These are phyloP conservation scores for Prosapia bicincta DNA, from an alignment of 2,888 invertebrate genomes.

Conservation along the genomic window DNA sequence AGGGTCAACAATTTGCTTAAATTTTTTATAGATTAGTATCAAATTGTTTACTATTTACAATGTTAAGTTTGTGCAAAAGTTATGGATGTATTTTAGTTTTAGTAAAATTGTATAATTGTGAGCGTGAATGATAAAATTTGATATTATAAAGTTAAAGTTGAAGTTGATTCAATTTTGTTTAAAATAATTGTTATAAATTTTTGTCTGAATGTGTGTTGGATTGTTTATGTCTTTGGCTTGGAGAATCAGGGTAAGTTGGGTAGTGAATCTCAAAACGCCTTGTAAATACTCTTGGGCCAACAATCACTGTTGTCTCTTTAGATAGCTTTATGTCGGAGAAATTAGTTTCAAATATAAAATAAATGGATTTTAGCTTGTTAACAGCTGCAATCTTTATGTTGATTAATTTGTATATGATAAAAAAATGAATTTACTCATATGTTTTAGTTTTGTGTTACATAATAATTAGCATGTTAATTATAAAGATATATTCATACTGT, in stretches of 20 bases:
- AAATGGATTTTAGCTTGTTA: not conserved
- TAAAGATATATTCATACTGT: not conserved
- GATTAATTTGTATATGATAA: not conserved
- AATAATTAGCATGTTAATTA: too few relatives aligned
- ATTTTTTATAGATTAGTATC: not conserved
- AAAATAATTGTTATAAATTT: not conserved
- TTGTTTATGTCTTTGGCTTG: not conserved
- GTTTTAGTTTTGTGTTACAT: not conserved
- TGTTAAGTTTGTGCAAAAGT: not conserved
- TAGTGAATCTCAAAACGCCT: not conserved
- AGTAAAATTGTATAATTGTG: not conserved
- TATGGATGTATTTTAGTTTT: not conserved
- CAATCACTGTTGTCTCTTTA: not conserved
- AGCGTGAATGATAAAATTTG: not conserved
- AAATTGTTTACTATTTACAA: not conserved
- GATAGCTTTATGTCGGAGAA: not conserved
- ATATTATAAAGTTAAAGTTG: not conserved
- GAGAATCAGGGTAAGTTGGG: not conserved
- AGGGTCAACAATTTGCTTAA: not conserved
- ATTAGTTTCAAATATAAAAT: not conserved
- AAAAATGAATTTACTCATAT: not conserved
- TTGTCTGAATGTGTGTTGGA: not conserved
- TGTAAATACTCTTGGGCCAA: not conserved
- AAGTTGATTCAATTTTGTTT: not conserved
- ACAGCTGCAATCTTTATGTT: not conserved